Conservation (phyloP, 2,888 invertebrate species). For the Leptopilina drosophilae region DNA sequence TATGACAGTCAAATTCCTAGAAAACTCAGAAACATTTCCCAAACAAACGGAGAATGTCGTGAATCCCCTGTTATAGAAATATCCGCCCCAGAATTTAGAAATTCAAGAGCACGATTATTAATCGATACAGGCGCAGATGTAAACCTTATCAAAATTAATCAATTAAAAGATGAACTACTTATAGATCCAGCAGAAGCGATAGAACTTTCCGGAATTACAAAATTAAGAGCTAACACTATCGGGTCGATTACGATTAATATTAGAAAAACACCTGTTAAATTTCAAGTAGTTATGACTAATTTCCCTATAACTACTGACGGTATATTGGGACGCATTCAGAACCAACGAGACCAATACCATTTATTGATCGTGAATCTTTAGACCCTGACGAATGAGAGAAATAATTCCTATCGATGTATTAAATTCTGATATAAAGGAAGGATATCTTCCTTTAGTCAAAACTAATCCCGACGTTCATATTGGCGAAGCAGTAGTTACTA, state of each 20-base stretch:
- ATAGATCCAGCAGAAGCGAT: neutral
- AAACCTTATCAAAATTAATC: neutral
- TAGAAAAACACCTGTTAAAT: neutral
- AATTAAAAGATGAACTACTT: neutral
- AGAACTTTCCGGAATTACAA: neutral
- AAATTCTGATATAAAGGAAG: neutral
- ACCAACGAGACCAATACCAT: neutral
- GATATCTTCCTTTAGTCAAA: too few species aligned
- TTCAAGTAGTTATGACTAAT: neutral
- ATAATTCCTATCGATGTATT: neutral
- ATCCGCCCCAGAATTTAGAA: neutral
- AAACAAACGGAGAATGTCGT: neutral
- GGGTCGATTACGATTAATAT: too few species aligned
- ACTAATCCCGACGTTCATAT: too few species aligned
- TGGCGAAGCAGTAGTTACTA: neutral
- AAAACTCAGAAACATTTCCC: neutral
- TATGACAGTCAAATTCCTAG: neutral
- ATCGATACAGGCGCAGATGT: neutral
- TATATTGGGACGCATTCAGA: neutral
- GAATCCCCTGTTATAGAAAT: neutral
- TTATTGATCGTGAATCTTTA: neutral
- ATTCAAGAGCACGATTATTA: neutral
- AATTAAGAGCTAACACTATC: neutral
- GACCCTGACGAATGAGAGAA: neutral
- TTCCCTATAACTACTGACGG: neutral